These are phyloP conservation scores for western clawed frog (Xenopus tropicalis) DNA, from an alignment of 2,113 vertebrate species.

Conservation along the genomic window DNA sequence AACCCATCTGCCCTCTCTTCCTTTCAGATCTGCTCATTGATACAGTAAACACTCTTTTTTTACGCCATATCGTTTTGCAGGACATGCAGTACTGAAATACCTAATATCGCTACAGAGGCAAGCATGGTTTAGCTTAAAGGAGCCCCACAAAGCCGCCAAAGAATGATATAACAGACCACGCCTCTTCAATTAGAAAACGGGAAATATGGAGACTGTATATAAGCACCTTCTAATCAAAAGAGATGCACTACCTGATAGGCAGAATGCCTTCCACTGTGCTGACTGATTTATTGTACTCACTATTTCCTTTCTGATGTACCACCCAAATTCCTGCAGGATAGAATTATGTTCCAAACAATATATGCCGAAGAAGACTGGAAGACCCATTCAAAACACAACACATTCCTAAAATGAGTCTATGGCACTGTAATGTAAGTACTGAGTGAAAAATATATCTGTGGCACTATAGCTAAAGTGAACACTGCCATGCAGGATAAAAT, in stretches of 20 bases:
- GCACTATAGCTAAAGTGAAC: too few species aligned
- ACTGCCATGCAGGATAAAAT: too few species aligned
- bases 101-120: not conserved
- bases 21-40: too few species aligned
- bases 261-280: constrained; percentile 17
- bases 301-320: constrained; percentile 15
- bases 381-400: not conserved
- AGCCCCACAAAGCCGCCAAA: too few species aligned
- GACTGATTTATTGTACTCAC: not conserved
- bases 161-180: not conserved
- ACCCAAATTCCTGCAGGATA: constrained; percentile 28
- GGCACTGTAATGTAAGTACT: too few species aligned
- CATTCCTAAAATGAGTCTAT: not conserved
- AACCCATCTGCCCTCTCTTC: too few species aligned
- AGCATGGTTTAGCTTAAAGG: not conserved
- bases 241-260: constrained; percentile 8
- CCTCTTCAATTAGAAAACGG: not conserved
- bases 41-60: too few species aligned
- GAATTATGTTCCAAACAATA: constrained; percentile 1
- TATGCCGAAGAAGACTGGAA: not conserved
- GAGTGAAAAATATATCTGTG: too few species aligned
- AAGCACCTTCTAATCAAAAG: constrained; percentile 1
- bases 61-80: not conserved
- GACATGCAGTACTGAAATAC: not conserved
- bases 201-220: not conserved